Evolutionary conservation across 37 sponge, comb jelly and placozoan species (phyloP), one percentile per base, ranked within the genome.

Genomic region (Cladorhizidae sp.): DNA sequence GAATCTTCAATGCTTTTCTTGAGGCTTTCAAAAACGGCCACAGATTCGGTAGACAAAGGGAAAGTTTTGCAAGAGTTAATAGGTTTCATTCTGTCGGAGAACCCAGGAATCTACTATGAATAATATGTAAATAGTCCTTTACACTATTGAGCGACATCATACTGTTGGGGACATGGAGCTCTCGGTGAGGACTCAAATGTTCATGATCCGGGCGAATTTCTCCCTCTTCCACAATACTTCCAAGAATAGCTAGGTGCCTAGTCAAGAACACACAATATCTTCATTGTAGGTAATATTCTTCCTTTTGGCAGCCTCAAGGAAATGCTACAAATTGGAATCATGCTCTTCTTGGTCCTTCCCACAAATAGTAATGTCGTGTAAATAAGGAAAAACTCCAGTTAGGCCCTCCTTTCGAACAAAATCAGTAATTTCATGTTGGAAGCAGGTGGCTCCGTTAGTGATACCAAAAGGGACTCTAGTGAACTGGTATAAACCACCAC

Each of bases 241-340:
- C 49, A 45, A 45, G 49, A 5, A 58, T 58, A 67, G n/a, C n/a
- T n/a, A n/a, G 40, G 20, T 42, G 50, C 20, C 42, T 41, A 28
- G 40, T 17, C 20, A 40, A 36, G 72, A 72, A 72, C 40, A 72
- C 12, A 42, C 50, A 72, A 49, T 42, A 42, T 43, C 42, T 37
- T 29, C 72, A 72, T 41, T 72, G 50, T 72, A 72, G 12, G 50
- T 72, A 20, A 72, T 72, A 28, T 29, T 36, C 5, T 50, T 2
- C 36, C 50, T 2, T 43, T 18, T 26, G 35, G 59, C 59, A 26
- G 26, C 59, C 14, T 58, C 59, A 26, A 26, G 59, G 26, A 58
- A 58, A 14, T 3, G 14, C 62, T 61, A 3, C 62, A 61, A 12
- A 61, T 61, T 61, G 25, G 5, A 7, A 28, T 61, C 62, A 17